phyloP scores from a whole-genome alignment of 2,113 vertebrate genomes.

The Aptenodytes forsteri region DNA sequence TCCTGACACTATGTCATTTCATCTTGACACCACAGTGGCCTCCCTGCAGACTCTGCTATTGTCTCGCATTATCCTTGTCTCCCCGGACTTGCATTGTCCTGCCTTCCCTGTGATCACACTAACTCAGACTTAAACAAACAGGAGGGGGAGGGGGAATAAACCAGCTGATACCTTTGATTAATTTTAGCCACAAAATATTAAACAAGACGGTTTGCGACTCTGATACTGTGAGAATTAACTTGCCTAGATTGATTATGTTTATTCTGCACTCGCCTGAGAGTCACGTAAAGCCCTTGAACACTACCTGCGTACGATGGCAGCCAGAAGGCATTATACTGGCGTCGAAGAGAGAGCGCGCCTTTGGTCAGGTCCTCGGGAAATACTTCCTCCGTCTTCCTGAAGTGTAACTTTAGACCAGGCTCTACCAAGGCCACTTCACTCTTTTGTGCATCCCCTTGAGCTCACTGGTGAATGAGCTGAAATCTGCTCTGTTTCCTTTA shows the following conservation, averaged over 20 bases:
- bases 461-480: constrained; percentile 41
- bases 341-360: neutral
- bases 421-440: constrained; percentile 54
- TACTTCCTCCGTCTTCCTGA: constrained; percentile 23
- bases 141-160: neutral
- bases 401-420: constrained; percentile 54
- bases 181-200: neutral
- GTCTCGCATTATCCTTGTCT: constrained; percentile 5
- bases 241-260: neutral
- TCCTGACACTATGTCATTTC: neutral
- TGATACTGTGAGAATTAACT: neutral
- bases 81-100: neutral
- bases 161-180: neutral
- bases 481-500: neutral
- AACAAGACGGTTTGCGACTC: neutral
- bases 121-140: constrained; percentile 1
- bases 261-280: neutral
- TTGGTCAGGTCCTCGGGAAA: constrained; percentile 47
- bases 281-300: neutral
- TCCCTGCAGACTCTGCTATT: constrained; percentile 6
- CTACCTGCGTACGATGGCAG: neutral
- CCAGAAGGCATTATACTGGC: neutral
- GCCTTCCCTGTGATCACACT: neutral
- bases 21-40: neutral
- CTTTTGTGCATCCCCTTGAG: constrained; percentile 60